Evolutionary conservation across 1,140 invertebrate species (phyloP).

Genomic region (Sminthurides bifidus): DNA sequence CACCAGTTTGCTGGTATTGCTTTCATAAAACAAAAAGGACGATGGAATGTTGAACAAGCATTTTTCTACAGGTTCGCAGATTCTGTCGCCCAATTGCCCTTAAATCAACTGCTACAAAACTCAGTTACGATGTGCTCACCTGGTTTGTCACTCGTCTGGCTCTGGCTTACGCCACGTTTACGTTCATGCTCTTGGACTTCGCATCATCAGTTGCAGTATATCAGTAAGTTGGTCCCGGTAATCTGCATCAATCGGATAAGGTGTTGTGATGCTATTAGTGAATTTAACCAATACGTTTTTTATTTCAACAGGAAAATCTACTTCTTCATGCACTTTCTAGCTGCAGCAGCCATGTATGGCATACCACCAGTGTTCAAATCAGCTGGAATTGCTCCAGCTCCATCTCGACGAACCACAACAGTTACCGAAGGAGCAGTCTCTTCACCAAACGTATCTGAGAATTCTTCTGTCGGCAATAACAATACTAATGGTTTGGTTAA

Average conservation of each 20-base stretch:
- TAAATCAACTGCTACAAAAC: slow-evolving; percentile 45
- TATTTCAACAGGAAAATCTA: slow-evolving; percentile 41
- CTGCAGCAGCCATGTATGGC: slow-evolving; percentile 42
- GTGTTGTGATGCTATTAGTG: background rate
- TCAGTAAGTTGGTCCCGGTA: slow-evolving; percentile 2
- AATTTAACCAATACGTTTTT: slow-evolving; percentile 17
- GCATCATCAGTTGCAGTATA: slow-evolving; percentile 51
- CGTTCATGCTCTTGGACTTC: slow-evolving; percentile 79
- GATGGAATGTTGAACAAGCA: too few species aligned
- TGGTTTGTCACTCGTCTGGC: slow-evolving; percentile 64
- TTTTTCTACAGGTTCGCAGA: slow-evolving; percentile 48
- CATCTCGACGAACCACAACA: too few species aligned
- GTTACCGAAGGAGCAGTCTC: background rate
- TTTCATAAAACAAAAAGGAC: slow-evolving; percentile 2
- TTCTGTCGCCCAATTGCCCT: slow-evolving; percentile 65
- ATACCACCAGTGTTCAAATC: slow-evolving; percentile 36
- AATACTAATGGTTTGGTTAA: too few species aligned
- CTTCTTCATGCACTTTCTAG: slow-evolving; percentile 48
- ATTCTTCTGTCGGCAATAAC: background rate
- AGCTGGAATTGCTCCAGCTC: background rate
- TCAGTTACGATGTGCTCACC: slow-evolving; percentile 65
- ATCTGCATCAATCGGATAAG: background rate
- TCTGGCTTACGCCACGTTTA: slow-evolving; percentile 75
- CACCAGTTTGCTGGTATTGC: slow-evolving; percentile 8
- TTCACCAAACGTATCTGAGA: background rate